Base-by-base conservation (phyloP, 2,888 invertebrate species). In the Osedax frankpressi region DNA sequence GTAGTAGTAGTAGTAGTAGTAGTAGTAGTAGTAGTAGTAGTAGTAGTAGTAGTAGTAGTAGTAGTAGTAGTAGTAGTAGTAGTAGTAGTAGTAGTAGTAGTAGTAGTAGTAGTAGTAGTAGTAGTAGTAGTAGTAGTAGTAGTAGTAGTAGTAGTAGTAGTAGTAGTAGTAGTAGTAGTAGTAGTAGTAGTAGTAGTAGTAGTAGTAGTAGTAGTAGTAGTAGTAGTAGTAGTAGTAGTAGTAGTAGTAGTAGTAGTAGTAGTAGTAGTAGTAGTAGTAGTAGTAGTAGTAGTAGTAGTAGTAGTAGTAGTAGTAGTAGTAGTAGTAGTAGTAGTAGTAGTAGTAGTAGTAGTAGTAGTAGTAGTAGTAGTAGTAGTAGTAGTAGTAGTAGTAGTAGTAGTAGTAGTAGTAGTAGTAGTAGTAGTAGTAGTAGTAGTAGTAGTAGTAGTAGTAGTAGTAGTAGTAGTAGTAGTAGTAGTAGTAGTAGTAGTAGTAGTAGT, bases 401-500 rank as follows among this genome's bases (percentile, higher is more conserved):
- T 44, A 44, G 44, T 44, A 44, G 44, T 44, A 44, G 44, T 44
- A 44, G 44, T 44, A 44, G 44, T 44, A 44, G 44, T 44, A 44
- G 44, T 44, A 44, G 44, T 44, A 44, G 44, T 44, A 44, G 44
- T 44, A 70, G 70, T 70, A 70, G 29, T 70, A 27, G 70, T 29
- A 70, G 70, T 74, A 72, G 74, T 72, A 75, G 75, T 63, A 75
- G 75, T 72, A 74, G 69, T 74, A 71, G 75, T 69, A 75, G 76
- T 72, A 74, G 72, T 72, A 75, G 76, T 63, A 75, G 69, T 68
- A 75, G 72, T 71, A 75, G 75, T 72, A 75, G 75, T 71, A 74
- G 75, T 74, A 75, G 76, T 71, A 71, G 73, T 73, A 71, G 75
- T 74, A 75, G 75, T 73, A 75, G 76, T 68, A 71, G 74, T 74